Percentiles rank a stretch among this genome's conserved stretches.
These are phyloP conservation scores for Thunnus thynnus DNA, from an alignment of 2,113 vertebrate genomes.

Conservation along the genomic window DNA sequence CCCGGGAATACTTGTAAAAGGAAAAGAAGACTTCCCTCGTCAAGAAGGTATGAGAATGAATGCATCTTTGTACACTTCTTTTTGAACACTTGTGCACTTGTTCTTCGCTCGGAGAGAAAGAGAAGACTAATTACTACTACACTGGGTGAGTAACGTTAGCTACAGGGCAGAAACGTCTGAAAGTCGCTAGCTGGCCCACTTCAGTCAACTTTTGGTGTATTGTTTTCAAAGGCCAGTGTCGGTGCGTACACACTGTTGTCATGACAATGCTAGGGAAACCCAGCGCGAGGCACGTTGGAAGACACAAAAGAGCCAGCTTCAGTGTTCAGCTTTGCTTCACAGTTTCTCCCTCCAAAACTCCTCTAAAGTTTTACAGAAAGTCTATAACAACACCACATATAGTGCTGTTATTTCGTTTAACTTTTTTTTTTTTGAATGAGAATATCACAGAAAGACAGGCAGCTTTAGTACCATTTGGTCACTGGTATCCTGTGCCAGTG, in stretches of 20 bases:
- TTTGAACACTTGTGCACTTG: slow-evolving; percentile 55
- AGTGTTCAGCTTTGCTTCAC: slow-evolving; percentile 22
- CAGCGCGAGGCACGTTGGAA: slow-evolving; percentile 72
- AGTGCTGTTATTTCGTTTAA: neutral
- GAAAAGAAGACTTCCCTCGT: slow-evolving; percentile 48
- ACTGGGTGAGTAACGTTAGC: neutral
- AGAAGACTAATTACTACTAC: neutral
- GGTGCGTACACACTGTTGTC: slow-evolving; percentile 80
- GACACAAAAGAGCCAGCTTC: slow-evolving; percentile 70
- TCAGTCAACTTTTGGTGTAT: slow-evolving; percentile 48
- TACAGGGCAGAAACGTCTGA: neutral
- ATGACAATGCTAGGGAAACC: slow-evolving; percentile 81
- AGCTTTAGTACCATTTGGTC: neutral
- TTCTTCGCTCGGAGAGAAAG: neutral
- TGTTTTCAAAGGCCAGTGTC: slow-evolving; percentile 70
- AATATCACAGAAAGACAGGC: neutral
- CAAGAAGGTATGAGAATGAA: slow-evolving; percentile 69
- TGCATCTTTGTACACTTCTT: slow-evolving; percentile 27
- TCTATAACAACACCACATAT: neutral
- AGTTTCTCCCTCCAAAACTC: neutral
- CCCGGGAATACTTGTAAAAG: slow-evolving; percentile 9
- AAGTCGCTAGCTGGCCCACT: slow-evolving; percentile 19
- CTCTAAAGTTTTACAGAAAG: neutral
- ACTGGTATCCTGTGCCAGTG: slow-evolving; percentile 30
- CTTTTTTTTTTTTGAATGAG: neutral